Base-by-base conservation (phyloP, 2,888 invertebrate species). In the Amiota mariae region DNA sequence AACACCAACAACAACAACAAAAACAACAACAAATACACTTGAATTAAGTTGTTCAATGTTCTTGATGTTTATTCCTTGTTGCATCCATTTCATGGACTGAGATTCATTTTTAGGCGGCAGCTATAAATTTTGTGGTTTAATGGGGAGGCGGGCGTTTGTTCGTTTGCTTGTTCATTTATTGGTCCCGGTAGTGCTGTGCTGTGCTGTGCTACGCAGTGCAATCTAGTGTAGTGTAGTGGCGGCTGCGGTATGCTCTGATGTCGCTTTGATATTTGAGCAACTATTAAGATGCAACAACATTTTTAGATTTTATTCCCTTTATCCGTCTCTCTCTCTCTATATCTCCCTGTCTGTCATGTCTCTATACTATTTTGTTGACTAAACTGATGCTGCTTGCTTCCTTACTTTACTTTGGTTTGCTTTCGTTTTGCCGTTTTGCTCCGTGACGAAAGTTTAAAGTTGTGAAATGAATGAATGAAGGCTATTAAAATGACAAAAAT, bases 51-150 rank as follows among this genome's bases (percentile, higher is more conserved):
- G 87, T 88, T 59, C 59, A 24, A 36, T 36, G 36, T 36, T 36
- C 36, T 0, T 6, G 36, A 36, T 36, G 36, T 36, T 36, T 36
- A 36, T 36, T 36, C 36, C 36, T 36, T 36, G 4, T 36, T 4
- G 36, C 36, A 36, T 36, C 36, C 36, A 36, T 36, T 36, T 36
- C 36, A 36, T 36, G 36, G 36, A 36, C 24, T 59, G 59, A 59
- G 59, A 59, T 59, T 59, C 24, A 59, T 12, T 86, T 87, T 86
- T 86, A 88, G 87, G 82, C 84, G 74, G 86, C 80, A 88, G 36
- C 36, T 36, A 88, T 88, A 88, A 88, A 88, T 88, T 88, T 88
- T 88, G 88, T 88, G 88, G 88, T 88, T 88, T 88, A 88, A 88
- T 88, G 88, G 88, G 86, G 88, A 88, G 86, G 86, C 82, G 86